Evolutionary conservation across 1,140 invertebrate species (phyloP), one percentile per base, ranked within the genome.

Genomic region (Coptotermes formosanus): DNA sequence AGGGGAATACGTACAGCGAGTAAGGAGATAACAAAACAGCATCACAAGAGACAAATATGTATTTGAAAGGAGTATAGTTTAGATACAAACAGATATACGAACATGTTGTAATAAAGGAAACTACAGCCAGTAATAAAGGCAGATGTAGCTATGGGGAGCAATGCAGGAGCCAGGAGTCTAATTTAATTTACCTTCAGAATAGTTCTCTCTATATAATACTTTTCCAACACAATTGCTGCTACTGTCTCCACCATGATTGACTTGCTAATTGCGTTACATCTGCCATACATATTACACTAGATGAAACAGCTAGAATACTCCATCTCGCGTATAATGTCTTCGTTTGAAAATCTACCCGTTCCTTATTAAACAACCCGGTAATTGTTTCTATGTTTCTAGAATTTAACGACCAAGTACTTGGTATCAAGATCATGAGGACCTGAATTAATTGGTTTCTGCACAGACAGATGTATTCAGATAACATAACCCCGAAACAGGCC

Each of bases 71-170:
- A 64, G 21, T n/a, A 30, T 8, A 75, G 3, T 75, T n/a, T 75
- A 75, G 64, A 75, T 21, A 55, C 64, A 75, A 6, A 14, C 64
- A 75, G 64, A 75, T 30, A 75, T n/a, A 8, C 2, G 52, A 55
- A 55, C 52, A 75, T 30, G 64, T 75, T 75, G n/a, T 75, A 75
- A 75, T 75, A 75, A 75, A 75, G 64, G 64, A 30, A n/a, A 30
- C n/a, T 75, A 75, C 64, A n/a, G n/a, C 11, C 1, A 30, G n/a
- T 75, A 14, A 30, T n/a, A 75, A 75, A 75, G 64, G 64, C 64
- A 75, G 25, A 55, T 55, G 14, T 55, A 19, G 52, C 52, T 55
- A 55, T 16, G 52, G 52, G 4, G 52, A 75, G 64, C 25, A 30
- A 75, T 75, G 64, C 25, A 75, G n/a, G n/a, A 30, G n/a, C 64